Evolutionary conservation across 2,888 invertebrate species (phyloP), one percentile per base, ranked within the genome.

Genomic region (Bugulina stolonifera): DNA sequence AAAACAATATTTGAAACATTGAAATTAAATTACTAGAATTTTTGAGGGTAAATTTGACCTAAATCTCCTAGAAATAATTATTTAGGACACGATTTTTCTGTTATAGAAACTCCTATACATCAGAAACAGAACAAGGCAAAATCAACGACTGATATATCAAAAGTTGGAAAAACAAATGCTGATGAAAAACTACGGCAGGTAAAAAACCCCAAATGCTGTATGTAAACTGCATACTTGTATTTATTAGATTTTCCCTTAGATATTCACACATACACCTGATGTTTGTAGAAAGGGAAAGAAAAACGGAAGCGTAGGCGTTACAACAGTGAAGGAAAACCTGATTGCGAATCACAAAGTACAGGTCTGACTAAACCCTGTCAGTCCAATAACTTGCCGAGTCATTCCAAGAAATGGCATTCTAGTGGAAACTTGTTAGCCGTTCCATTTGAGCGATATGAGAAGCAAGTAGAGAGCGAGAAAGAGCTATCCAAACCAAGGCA

Each of bases 381-480:
- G 5, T 64, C 29, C 10, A 64, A 32, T 32, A 25, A 22, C 29
- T 64, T 27, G 14, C 64, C 29, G 2, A 32, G 32, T n/a, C 64
- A 64, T 32, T 25, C 64, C 10, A 27, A 32, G 27, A 64, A 27
- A n/a, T 25, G 14, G 18, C 64, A 29, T 22, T 64, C 64, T 64
- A 64, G 27, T 32, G 18, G 18, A 1, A 64, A 34, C 32, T 27
- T 64, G 10, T 34, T 34, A 32, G 27, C 34, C 32, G n/a, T 64
- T 32, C 64, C 64, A 10, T 64, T 64, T 64, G 64, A 64, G 64
- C 64, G 32, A 27, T 64, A 64, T 34, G 25, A 64, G 64, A 25
- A 32, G 32, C 64, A 64, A n/a, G 64, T 64, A 10, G 57, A 57
- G 25, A n/a, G n/a, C n/a, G 57, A 57, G 25, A 5, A 14, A 10